Percentiles rank a stretch among this genome's conserved stretches.
Conservation (phyloP, 2,113 vertebrate genomes). For the Elanoides forficatus region DNA sequence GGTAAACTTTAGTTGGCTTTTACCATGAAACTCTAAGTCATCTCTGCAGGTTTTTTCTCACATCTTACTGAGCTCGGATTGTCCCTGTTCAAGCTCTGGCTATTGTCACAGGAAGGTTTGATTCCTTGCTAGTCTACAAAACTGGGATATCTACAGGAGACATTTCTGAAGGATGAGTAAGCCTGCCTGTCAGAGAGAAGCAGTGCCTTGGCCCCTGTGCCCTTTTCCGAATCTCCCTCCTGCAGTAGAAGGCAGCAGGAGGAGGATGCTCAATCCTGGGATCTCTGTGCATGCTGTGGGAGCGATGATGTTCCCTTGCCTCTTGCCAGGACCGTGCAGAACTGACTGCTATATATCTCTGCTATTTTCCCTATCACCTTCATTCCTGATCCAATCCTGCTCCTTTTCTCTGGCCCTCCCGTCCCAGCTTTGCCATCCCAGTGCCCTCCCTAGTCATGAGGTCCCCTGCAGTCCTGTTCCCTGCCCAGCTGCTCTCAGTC, state of each 20-base stretch:
- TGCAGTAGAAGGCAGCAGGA: rapidly evolving
- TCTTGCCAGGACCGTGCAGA: neutral
- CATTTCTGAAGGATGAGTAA: rapidly evolving
- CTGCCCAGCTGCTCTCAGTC: neutral
- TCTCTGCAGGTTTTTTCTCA: neutral
- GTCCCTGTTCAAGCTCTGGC: neutral
- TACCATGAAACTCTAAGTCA: neutral
- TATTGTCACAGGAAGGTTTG: neutral
- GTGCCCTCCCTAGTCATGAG: neutral
- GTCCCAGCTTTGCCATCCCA: neutral
- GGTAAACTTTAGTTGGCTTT: neutral
- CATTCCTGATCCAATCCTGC: neutral
- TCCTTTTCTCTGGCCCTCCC: neutral
- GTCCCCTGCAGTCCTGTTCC: neutral
- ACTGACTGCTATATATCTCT: neutral
- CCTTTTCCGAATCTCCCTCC: neutral
- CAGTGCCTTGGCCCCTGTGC: neutral
- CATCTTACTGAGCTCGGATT: rapidly evolving
- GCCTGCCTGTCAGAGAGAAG: neutral
- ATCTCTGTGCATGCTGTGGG: rapidly evolving
- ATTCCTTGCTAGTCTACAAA: neutral
- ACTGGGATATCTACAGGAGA: neutral
- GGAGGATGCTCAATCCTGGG: neutral
- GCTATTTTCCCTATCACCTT: neutral
- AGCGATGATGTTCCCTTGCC: neutral